phyloP scores from a whole-genome alignment of 2,888 invertebrate species.

The Callyntrura guangdongensis region DNA sequence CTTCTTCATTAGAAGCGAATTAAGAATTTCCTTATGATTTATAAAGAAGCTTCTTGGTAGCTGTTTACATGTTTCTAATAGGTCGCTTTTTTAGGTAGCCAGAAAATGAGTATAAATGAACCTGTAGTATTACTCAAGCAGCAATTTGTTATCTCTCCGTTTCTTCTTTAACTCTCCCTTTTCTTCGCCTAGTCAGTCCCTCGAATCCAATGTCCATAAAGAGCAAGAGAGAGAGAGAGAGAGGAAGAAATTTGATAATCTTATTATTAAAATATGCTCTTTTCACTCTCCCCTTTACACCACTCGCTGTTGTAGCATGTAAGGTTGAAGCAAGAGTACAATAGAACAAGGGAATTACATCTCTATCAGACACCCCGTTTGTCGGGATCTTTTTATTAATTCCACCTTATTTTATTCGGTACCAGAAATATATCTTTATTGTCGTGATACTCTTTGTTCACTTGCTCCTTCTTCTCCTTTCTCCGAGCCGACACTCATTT shows the following conservation, averaged over 20 bases:
- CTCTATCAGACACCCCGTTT: slow-evolving; percentile 60
- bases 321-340: slow-evolving; percentile 15
- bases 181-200: neutral
- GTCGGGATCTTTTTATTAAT: slow-evolving; percentile 43
- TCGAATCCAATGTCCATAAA: neutral
- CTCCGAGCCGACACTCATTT: slow-evolving; percentile 39
- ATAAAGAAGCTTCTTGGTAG: slow-evolving; percentile 2
- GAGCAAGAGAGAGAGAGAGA: neutral
- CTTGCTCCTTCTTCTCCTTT: slow-evolving; percentile 9
- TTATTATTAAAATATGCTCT: slow-evolving; percentile 32
- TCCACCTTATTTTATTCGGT: neutral
- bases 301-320: neutral
- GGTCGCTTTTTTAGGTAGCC: slow-evolving; percentile 18
- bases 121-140: neutral
- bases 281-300: neutral
- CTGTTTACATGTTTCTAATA: slow-evolving; percentile 45
- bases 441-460: slow-evolving; percentile 57
- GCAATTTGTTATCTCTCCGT: slow-evolving; percentile 16
- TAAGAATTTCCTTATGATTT: slow-evolving; percentile 34
- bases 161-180: neutral
- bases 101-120: slow-evolving; percentile 21
- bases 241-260: slow-evolving; percentile 15
- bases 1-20: slow-evolving; percentile 53
- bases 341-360: slow-evolving; percentile 63
- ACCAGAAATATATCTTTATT: slow-evolving; percentile 23